These are phyloP conservation scores for Colaptes auratus DNA, from an alignment of 2,113 vertebrate species.

Conservation along the genomic window DNA sequence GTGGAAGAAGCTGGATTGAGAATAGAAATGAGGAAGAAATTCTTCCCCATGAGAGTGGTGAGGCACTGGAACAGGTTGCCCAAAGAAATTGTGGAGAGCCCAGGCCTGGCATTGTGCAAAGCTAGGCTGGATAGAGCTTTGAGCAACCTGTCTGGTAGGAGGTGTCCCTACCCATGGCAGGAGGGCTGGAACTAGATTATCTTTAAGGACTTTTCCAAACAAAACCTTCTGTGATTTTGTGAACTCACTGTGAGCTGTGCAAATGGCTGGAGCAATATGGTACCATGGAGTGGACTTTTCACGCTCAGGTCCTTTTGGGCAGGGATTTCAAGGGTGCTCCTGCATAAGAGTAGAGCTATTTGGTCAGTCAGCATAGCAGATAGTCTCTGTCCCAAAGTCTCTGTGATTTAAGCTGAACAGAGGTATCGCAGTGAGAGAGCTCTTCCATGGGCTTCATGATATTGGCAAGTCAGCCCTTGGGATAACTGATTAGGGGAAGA, in stretches of 20 bases:
- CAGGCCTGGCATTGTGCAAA: no score
- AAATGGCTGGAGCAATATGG: neutral
- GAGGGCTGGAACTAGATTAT: no score
- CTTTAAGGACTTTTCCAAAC: no score
- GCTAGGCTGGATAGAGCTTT: no score
- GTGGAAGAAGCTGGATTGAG: no score
- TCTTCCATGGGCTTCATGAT: accelerated
- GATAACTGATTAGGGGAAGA: neutral
- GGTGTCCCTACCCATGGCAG: no score
- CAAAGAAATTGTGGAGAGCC: no score
- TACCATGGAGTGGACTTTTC: accelerated
- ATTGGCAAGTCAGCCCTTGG: neutral
- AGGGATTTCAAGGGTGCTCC: neutral
- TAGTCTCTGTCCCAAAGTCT: neutral
- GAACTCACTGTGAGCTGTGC: accelerated
- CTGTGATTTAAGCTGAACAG: neutral
- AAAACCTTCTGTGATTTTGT: no score
- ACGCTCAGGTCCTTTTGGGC: accelerated
- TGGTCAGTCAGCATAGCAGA: accelerated
- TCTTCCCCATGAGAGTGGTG: no score
- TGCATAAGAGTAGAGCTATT: accelerated
- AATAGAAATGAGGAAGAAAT: no score
- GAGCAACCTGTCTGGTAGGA: no score
- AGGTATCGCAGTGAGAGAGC: neutral
- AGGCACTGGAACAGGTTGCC: no score